Percentiles rank a stretch among this genome's conserved stretches.
phyloP scores from a whole-genome alignment of 2,797 vertebrate genomes.

The Platyrinchus mystaceus region DNA sequence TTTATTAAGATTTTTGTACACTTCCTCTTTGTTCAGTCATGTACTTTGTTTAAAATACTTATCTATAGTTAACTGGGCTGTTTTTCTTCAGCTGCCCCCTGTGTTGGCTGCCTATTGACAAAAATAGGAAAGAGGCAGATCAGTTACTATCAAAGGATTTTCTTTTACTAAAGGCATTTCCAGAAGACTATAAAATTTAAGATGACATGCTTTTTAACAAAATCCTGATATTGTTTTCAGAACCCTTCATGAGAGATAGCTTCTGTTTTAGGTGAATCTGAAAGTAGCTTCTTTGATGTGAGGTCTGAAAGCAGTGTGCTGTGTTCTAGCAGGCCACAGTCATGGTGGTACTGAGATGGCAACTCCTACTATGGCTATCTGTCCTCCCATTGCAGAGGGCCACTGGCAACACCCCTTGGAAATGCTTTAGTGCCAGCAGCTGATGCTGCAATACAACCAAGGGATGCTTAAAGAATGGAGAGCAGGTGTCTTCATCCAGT shows the following conservation, averaged over 20 bases:
- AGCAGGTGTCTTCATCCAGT: neutral
- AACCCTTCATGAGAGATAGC: neutral
- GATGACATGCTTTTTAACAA: neutral
- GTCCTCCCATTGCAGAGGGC: neutral
- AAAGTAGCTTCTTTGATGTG: neutral
- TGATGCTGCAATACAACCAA: neutral
- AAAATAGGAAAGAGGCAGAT: neutral
- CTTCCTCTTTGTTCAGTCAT: neutral
- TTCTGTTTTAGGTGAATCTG: neutral
- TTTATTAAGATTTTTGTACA: neutral
- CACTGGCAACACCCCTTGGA: neutral
- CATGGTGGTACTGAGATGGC: neutral
- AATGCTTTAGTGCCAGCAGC: neutral
- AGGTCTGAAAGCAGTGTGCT: neutral
- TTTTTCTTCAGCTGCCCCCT: neutral
- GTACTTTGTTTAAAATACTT: neutral
- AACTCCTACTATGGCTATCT: neutral
- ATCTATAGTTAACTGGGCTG: neutral
- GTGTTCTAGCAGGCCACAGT: neutral
- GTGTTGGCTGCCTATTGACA: neutral
- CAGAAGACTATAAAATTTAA: neutral
- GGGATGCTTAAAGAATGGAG: neutral
- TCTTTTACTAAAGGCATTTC: neutral
- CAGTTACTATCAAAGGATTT: neutral
- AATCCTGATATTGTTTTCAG: neutral